Evolutionary conservation across 2,888 invertebrate genomes (phyloP).

Genomic region (Pterobdella sp.): DNA sequence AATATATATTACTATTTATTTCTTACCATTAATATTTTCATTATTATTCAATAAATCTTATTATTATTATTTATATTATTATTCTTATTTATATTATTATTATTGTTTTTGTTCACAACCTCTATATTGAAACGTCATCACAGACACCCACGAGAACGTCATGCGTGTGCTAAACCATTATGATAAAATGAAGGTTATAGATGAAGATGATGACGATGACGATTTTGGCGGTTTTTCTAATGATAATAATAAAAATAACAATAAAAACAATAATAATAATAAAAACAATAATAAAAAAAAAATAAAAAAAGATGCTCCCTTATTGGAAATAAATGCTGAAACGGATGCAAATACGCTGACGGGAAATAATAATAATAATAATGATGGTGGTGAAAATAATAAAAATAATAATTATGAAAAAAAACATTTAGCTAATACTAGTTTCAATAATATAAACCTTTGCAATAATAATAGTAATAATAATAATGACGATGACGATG

Average conservation of each 20-base stretch:
- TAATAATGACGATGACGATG: background rate
- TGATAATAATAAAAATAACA: background rate
- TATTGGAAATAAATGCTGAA: too few species aligned
- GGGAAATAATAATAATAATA: conserved; percentile 8
- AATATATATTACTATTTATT: too few species aligned
- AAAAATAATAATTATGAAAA: background rate
- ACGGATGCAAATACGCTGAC: background rate
- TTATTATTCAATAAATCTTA: too few species aligned
- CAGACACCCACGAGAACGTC: background rate
- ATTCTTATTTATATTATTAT: too few species aligned
- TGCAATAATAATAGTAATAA: background rate
- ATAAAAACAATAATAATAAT: background rate
- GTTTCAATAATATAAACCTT: conserved; percentile 6
- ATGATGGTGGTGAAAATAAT: background rate
- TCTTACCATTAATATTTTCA: too few species aligned
- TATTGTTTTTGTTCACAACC: too few species aligned
- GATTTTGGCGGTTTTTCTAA: too few species aligned
- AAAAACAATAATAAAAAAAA: background rate
- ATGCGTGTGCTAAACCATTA: background rate
- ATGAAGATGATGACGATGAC: conserved; percentile 1
- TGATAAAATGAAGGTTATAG: background rate
- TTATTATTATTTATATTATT: too few species aligned
- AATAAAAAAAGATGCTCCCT: too few species aligned
- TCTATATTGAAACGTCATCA: too few species aligned
- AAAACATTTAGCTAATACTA: conserved; percentile 13